Base-by-base conservation (phyloP, 2,113 vertebrate species). In the Herpailurus yagouaroundi region DNA sequence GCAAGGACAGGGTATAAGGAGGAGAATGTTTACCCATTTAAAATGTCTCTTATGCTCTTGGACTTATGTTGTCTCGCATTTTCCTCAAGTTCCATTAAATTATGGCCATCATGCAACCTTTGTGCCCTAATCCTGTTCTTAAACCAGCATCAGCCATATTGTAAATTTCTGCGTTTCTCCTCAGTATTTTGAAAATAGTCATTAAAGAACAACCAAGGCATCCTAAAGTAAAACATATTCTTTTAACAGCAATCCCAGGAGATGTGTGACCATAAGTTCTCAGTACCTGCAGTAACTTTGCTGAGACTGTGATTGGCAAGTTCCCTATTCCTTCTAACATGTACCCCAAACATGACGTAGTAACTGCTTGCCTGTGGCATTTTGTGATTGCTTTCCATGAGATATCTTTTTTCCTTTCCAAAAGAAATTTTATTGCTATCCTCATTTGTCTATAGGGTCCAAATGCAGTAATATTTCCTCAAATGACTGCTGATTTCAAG, bases 301-400 rank as follows among this genome's bases (percentile, higher is more conserved):
- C 90, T 97, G 93, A 98, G 92, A 71, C 89, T 92, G 0, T 97
- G 97, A 98, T 95, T 98, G 97, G 97, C 98, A 98, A 98, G 88
- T 98, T 97, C 79, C 96, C 97, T 96, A 97, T 97, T 98, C 96
- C 95, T 98, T 97, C 97, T 96, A 94, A 97, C 98, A 97, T 97
- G 95, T 80, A 93, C 95, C 95, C 92, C 97, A 97, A 98, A 97
- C 96, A 97, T 90, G 97, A 97, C 96, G 97, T 81, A 79, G 79
- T 68, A 97, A 97, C 97, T 98, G 95, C 90, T 98, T 96, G 97
- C 98, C 96, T 94, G 89, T 97, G 92, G 90, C 93, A 95, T 91
- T 98, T 97, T 60, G 9, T 95, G 95, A 95, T 95, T 98, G 89
- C 80, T 96, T 96, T 95, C 89, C 93, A 97, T 97, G 98, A 98